phyloP scores from a whole-genome alignment of 92 coral and sea anemone species.

The Parazoanthus swiftii region DNA sequence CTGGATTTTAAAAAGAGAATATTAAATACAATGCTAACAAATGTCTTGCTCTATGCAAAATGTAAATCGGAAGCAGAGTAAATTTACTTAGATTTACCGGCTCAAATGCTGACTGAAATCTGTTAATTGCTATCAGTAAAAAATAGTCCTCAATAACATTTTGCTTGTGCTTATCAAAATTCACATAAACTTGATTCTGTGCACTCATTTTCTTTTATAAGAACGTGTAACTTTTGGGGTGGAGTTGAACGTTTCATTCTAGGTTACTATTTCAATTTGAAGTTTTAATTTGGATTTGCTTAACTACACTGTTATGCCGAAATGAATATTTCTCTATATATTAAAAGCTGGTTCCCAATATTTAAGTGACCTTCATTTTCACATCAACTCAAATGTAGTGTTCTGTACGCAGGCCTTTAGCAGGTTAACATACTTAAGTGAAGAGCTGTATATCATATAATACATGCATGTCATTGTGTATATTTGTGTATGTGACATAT shows the following conservation, averaged over 20 bases:
- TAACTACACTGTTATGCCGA: neutral
- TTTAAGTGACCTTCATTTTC: too few species aligned
- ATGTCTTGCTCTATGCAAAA: neutral
- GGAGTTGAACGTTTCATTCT: neutral
- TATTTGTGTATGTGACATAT: too few species aligned
- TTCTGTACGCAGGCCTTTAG: too few species aligned
- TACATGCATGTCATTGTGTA: too few species aligned
- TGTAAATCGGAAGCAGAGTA: neutral
- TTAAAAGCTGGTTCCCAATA: too few species aligned
- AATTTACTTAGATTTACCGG: neutral
- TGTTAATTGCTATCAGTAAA: neutral
- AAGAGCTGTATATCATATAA: too few species aligned
- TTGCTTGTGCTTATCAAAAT: neutral
- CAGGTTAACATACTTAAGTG: too few species aligned
- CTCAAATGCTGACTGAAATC: neutral
- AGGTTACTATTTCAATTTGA: too few species aligned
- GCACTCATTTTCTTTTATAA: neutral
- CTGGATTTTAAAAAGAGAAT: neutral
- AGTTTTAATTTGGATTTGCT: neutral
- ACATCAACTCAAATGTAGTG: too few species aligned
- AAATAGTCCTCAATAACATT: too few species aligned
- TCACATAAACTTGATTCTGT: neutral
- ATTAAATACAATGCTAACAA: neutral
- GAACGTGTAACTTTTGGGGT: neutral
- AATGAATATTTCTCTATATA: too few species aligned